Base-by-base conservation (phyloP, 1,140 invertebrate genomes). In the Pseudomyrmex cubaensis region DNA sequence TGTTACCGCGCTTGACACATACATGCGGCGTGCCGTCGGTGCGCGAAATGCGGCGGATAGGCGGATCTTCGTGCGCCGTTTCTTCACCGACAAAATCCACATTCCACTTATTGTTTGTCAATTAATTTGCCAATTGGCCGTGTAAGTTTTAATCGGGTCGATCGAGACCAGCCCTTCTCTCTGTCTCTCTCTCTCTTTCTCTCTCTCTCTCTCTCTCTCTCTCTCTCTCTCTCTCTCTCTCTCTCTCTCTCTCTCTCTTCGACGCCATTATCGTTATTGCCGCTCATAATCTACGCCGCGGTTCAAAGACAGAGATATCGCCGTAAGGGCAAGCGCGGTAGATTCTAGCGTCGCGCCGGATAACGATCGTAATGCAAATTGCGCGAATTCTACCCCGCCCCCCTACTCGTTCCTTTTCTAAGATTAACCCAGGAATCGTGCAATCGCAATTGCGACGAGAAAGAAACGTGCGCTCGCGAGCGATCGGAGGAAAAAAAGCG, bases 331-430 rank as follows among this genome's bases (percentile, higher is more conserved):
- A 75, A 75, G 66, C n/a, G 17, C 20, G 13, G 59, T 61, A 52
- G 74, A 69, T 74, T 20, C 50, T 35, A 50, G 73, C 56, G 85
- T 87, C 35, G 35, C 86, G 59, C 67, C 83, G 70, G 77, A 89
- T 85, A 89, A 86, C 87, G 87, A 80, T 64, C 87, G 25, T 80
- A 66, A 86, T 89, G 87, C 78, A 82, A 88, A 89, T 88, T 57
- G 82, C 63, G 66, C 75, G 64, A 89, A 89, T 86, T 88, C 85
- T 76, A 57, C 66, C 13, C 75, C 12, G 22, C 25, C 57, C 46
- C 17, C 48, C 56, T n/a, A 22, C 35, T 5, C 15, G 0, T 13
- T 8, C 22, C 54, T 48, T 44, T 22, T 5, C 8, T 20, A n/a
- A 46, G 56, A 15, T 46, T 52, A 62, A 59, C 70, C 13, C 20